Base-by-base conservation (phyloP, 2,888 invertebrate species). In the Epinotia brunnichana region DNA sequence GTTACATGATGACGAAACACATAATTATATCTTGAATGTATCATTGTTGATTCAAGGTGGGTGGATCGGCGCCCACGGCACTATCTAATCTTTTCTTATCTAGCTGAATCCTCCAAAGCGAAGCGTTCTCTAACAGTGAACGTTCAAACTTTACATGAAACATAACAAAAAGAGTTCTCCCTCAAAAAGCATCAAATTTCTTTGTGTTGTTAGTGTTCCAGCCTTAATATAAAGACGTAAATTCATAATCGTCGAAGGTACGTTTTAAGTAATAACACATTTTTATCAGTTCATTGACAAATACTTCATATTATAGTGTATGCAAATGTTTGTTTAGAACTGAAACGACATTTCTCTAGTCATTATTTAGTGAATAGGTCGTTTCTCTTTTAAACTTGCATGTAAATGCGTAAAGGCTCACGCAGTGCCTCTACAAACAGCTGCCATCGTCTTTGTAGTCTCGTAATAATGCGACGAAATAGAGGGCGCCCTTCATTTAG, bases 71-170 rank as follows among this genome's bases (percentile, higher is more conserved):
- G 76, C 71, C 76, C 57, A 61, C 60, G 74, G 69, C 76, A 71
- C 74, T 82, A 82, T 82, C 82, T 81, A 80, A 85, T 86, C 85
- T 86, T 82, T 83, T 85, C 83, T 73, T 73, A 73, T 73, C 73
- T 53, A 69, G 69, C 74, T 74, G 74, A 77, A 78, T 80, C 78
- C 76, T 75, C 75, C 74, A 70, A 77, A 78, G 74, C 61, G 73
- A 15, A 60, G 70, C 75, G 69, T 71, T 68, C 54, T 62, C 69
- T 69, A 57, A 57, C 70, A 62, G 67, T 62, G 48, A 72, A 67
- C 67, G 39, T 21, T 10, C 53, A 56, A 56, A 72, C 72, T 44
- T 17, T 59, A 41, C 53, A 15, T 54, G 17, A 57, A 64, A 57
- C 17, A 3, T 13, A 29, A 35, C 29, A 17, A 17, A 67, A 53